These are phyloP conservation scores for Incurvaria masculella DNA, from an alignment of 2,888 invertebrate genomes.

Conservation along the genomic window DNA sequence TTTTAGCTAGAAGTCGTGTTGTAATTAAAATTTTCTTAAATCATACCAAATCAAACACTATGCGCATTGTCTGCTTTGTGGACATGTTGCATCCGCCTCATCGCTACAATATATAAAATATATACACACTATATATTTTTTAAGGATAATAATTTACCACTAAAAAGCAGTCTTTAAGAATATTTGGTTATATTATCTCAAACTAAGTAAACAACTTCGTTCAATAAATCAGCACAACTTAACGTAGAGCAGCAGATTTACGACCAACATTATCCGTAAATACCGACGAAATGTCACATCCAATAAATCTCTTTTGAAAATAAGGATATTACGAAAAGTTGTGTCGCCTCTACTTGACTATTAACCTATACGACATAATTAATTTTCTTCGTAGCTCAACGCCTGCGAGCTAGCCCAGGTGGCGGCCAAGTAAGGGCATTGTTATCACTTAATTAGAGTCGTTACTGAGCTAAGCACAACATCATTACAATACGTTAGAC, in stretches of 20 bases:
- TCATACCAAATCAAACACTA: too few relatives aligned
- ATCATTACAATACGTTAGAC: too few relatives aligned
- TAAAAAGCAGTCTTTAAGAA: too few relatives aligned
- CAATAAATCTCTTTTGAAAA: neutral
- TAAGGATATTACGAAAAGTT: neutral
- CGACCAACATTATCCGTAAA: neutral
- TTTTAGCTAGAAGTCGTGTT: too few relatives aligned
- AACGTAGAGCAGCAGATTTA: neutral
- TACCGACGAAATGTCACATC: neutral
- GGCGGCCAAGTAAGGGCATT: neutral
- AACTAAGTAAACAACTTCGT: too few relatives aligned
- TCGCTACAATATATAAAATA: too few relatives aligned
- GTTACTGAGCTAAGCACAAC: neutral
- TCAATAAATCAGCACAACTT: neutral
- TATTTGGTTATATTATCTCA: too few relatives aligned
- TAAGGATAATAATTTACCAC: too few relatives aligned
- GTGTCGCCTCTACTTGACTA: neutral
- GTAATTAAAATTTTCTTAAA: too few relatives aligned
- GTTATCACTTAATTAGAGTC: neutral
- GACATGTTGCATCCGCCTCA: too few relatives aligned
- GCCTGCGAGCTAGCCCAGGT: neutral
- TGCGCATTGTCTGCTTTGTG: too few relatives aligned
- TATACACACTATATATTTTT: too few relatives aligned
- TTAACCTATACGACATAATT: neutral
- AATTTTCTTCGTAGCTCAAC: neutral